Evolutionary conservation across 2,113 vertebrate genomes (phyloP).

Genomic region (Carassius gibelio): DNA sequence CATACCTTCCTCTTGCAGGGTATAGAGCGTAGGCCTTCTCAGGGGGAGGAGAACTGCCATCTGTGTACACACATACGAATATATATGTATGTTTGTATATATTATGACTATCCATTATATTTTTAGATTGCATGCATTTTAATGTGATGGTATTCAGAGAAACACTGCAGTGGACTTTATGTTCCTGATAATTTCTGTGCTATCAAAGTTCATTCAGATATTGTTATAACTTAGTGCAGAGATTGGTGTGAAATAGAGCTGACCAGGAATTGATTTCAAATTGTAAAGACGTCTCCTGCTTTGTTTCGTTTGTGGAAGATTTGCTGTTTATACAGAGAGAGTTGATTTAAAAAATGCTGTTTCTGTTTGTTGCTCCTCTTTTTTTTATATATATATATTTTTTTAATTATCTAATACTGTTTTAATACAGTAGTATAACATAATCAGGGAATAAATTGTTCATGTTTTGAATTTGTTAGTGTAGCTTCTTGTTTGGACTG

Average conservation of each 20-base stretch:
- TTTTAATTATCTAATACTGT: not conserved
- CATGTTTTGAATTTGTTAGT: not conserved
- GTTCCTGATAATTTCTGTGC: not conserved
- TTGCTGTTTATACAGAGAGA: not conserved
- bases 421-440: not conserved
- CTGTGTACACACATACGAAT: not conserved
- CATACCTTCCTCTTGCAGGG: slow-evolving; percentile 41
- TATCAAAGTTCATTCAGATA: not conserved
- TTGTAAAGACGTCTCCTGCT: not conserved
- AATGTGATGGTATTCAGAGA: not conserved
- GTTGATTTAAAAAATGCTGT: not conserved
- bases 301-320: not conserved
- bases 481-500: too few species aligned
- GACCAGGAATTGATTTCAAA: not conserved
- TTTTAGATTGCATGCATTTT: too few species aligned
- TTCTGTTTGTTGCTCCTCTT: not conserved
- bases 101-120: too few species aligned
- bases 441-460: not conserved
- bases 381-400: too few species aligned
- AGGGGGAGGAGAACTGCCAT: not conserved
- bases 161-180: not conserved
- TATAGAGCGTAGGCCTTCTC: not conserved
- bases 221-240: not conserved
- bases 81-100: too few species aligned
- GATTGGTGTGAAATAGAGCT: not conserved